Evolutionary conservation across 2,113 vertebrate species (phyloP), one percentile per base, ranked within the genome.

Genomic region (Psittacara wagleri): DNA sequence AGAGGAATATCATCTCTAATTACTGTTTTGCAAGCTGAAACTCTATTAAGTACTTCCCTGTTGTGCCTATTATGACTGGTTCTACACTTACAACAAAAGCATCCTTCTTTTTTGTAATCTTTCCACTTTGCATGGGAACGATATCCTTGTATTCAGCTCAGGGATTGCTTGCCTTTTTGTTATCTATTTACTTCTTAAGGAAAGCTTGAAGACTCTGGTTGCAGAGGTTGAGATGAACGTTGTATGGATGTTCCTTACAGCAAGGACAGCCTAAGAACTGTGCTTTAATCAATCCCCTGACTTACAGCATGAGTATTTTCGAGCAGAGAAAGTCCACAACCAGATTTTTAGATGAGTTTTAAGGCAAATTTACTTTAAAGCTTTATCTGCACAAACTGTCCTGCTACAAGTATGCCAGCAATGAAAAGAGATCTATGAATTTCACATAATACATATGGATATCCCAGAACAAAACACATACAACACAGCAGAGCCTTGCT

Each of bases 21-120:
- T 95, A 92, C 88, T 95, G 88, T 86, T 97, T 93, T 95, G 92
- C 96, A 94, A 94, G 92, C 86, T 92, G 91, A 97, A 95, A 96
- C 95, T 88, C 51, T 94, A 96, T 95, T 96, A 96, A 97, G 92
- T 77, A 89, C 86, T 95, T 96, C 83, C 94, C 95, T 51, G 54
- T 95, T 94, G 88, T 85, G 86, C 88, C 88, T 95, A 92, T 94
- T 96, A 92, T 35, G 88, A 73, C 89, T 74, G 81, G 92, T 95
- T 96, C 95, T 94, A 94, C 84, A 77, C 91, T 89, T 92, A 80
- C 95, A 96, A 92, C 86, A 94, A 96, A 92, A 95, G 88, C 81
- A 86, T 86, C 62, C 29, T 72, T 82, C 63, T 91, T 49, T 57
- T 80, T 33, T 28, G 33, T 1, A 27, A 64, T 86, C 0, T 2